phyloP scores from a whole-genome alignment of 2,113 vertebrate species.

The Atractosteus spatula region DNA sequence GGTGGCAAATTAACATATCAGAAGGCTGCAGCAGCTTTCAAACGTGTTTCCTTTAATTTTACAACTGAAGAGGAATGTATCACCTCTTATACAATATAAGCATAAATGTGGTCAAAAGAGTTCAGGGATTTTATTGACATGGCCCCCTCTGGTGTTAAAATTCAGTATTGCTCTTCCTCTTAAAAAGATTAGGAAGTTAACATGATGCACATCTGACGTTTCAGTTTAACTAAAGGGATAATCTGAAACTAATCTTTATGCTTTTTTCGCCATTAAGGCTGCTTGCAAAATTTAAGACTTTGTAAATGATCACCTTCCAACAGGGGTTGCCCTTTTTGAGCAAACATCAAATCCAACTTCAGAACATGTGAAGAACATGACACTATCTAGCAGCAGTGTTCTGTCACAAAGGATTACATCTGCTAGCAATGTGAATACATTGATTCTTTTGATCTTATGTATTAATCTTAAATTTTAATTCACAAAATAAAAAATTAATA shows the following conservation, averaged over 20 bases:
- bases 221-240: too few relatives aligned
- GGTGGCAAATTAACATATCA: too few relatives aligned
- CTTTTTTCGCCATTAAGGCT: background rate
- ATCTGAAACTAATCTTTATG: background rate
- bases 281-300: background rate
- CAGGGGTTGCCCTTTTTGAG: background rate
- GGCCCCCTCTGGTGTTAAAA: background rate
- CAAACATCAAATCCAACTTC: constrained; percentile 42
- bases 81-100: too few relatives aligned
- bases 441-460: constrained; percentile 57
- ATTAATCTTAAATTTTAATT: constrained; percentile 64
- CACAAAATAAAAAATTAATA: constrained; percentile 59
- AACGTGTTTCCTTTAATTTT: too few relatives aligned
- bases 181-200: background rate
- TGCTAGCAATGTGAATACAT: constrained; percentile 48
- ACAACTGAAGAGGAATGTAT: too few relatives aligned
- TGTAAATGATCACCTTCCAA: constrained; percentile 4
- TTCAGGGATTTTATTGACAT: background rate
- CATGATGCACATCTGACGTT: too few relatives aligned
- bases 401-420: constrained; percentile 68
- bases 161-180: background rate
- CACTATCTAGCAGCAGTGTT: constrained; percentile 52
- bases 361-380: constrained; percentile 52
- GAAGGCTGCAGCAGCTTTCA: too few relatives aligned
- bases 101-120: background rate